Percentiles rank a stretch among this genome's conserved stretches.
phyloP scores from a whole-genome alignment of 1,140 invertebrate species.

The Cotesia chilonis region DNA sequence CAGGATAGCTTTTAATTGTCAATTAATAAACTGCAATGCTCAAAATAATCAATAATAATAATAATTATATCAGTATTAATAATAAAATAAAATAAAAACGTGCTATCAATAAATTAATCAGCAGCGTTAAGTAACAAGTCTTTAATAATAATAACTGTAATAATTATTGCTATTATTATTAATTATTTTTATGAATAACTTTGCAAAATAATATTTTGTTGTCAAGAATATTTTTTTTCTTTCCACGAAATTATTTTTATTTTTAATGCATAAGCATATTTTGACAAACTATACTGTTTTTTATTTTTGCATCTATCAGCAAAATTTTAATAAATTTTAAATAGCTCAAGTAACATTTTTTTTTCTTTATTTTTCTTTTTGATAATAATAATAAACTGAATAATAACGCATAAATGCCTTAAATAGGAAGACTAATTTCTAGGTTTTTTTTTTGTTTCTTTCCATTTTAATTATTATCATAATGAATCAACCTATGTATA shows the following conservation, averaged over 20 bases:
- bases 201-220: constrained; percentile 2
- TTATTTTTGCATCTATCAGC: constrained; percentile 12
- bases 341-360: constrained; percentile 10
- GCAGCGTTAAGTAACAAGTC: constrained; percentile 9
- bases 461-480: background rate
- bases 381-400: constrained; percentile 3
- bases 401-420: constrained; percentile 12
- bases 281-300: background rate
- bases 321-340: constrained; percentile 11
- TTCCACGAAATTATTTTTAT: constrained; percentile 7
- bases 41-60: constrained; percentile 1
- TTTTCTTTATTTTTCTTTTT: too few relatives aligned
- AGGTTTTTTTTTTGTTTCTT: constrained; percentile 2
- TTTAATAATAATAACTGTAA: background rate
- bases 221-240: background rate
- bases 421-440: constrained; percentile 23
- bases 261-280: background rate
- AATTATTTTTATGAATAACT: constrained; percentile 2
- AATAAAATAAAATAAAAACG: too few relatives aligned
- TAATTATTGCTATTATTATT: constrained; percentile 12
- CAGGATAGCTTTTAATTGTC: too few relatives aligned
- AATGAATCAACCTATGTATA: background rate
- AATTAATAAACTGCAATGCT: background rate
- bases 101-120: too few relatives aligned
- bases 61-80: background rate